Conservation (phyloP, 2,888 invertebrate species). For the Hypena proboscidalis region DNA sequence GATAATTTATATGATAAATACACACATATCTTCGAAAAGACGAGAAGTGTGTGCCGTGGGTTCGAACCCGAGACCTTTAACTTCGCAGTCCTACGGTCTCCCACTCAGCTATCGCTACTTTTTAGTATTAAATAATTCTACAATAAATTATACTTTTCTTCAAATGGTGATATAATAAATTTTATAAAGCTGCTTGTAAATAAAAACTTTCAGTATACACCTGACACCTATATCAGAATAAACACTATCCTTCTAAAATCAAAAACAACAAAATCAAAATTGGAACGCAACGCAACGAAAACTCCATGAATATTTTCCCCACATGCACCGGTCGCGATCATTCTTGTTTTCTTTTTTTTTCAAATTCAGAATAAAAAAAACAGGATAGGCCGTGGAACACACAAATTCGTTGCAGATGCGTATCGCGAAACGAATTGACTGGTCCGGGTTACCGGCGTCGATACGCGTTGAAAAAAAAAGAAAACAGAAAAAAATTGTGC, state of each 20-base stretch:
- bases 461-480: constrained; percentile 42
- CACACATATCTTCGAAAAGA: too few relatives aligned
- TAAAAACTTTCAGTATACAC: too few relatives aligned
- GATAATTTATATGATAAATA: too few relatives aligned
- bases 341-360: constrained; percentile 15
- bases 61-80: too few relatives aligned
- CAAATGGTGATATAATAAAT: too few relatives aligned
- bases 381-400: constrained; percentile 41
- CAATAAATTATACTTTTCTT: too few relatives aligned
- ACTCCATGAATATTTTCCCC: constrained; percentile 40
- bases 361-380: constrained; percentile 29
- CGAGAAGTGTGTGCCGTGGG: too few relatives aligned
- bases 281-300: constrained; percentile 26
- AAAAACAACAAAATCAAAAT: constrained; percentile 8
- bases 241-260: constrained; percentile 4
- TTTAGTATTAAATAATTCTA: too few relatives aligned
- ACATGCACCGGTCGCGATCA: constrained; percentile 6
- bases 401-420: constrained; percentile 57
- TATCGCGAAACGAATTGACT: constrained; percentile 66
- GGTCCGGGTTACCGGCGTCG: constrained; percentile 53
- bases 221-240: background rate
- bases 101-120: too few relatives aligned
- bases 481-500: constrained; percentile 23
- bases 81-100: too few relatives aligned
- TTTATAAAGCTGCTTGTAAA: too few relatives aligned